Base-by-base conservation (phyloP, 2,797 vertebrate species). In the Parauchenoglanis punctatus region DNA sequence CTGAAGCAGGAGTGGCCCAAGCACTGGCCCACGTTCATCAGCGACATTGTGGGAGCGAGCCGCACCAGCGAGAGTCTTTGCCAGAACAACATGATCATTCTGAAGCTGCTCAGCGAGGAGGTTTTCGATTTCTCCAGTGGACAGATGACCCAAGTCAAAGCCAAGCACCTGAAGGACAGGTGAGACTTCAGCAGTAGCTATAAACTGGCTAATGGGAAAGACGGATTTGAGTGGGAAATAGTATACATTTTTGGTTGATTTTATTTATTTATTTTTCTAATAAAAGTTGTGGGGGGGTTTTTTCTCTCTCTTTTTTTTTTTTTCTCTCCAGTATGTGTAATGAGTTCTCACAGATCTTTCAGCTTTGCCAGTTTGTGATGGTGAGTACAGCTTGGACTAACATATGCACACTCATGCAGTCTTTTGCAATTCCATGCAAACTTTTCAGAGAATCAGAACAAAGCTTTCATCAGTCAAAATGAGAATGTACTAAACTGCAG, bases 131-230 rank as follows among this genome's bases (percentile, higher is more conserved):
- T 99, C 92, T 99, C 98, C 92, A 99, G 98, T 87, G 99, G 99
- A 77, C 99, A 99, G 95, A 99, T 99, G 94, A 99, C 98, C 65
- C 98, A 99, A 95, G 98, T 99, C 52, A 99, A 99, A 95, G 98
- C 99, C 87, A 99, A 99, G 91, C 99, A 99, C 94, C 97, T 99
- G 89, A 99, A 99, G 94, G 99, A 99, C 97, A 99, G 99, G 99
- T 75, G 82, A 81, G 88, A n/a, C 23, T 7, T 7, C 40, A 18
- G 25, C 70, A 46, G 52, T 72, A 72, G 31, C 31, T 3, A 46
- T 78, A 2, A 13, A 28, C 20, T 46, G 35, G 67, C 35, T 35
- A 35, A 35, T 2, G 35, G 35, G 35, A 35, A 35, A 35, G 35
- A 75, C 23, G 17, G 20, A 35, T 35, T 35, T 35, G 35, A 35